Base-by-base conservation (phyloP, 2,113 vertebrate species). In the Notarius quadriscutis region DNA sequence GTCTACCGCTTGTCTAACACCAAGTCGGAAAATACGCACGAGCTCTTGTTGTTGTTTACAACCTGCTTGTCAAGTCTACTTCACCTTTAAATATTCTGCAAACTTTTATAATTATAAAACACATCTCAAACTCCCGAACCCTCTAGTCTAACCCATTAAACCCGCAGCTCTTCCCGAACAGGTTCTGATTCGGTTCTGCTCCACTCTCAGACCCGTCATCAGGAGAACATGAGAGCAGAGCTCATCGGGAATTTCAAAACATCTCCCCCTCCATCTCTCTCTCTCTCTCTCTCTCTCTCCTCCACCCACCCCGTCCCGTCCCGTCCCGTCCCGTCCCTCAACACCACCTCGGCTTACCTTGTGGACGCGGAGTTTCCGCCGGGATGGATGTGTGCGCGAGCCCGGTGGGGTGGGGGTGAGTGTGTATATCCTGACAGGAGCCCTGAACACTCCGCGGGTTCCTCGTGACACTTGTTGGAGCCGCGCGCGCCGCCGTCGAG, bases 191-290 rank as follows among this genome's bases (percentile, higher is more conserved):
- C 60, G 50, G 30, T 65, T 27, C 57, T 34, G 18, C 14, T 41
- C 65, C 69, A 58, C 18, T 84, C 88, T 51, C 78, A 86, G n/a
- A 51, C 78, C 81, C 87, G 88, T 92, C 92, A 92, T 87, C 87
- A 86, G 74, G 87, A 92, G 90, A 94, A 92, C 88, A 34, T 34
- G 34, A 34, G 34, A 89, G 83, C 17, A 89, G 58, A 88, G 88
- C 92, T 89, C 88, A 51, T 88, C 20, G 88, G 92, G 89, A 92
- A 94, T 92, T 91, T 93, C 90, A 91, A 92, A 94, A 94, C 90
- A 93, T 91, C 74, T 50, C 60, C 48, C 77, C 25, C 34, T 67
- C 51, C 34, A 4, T 58, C 17, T 12, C 51, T 53, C 51, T 11
- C 7, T 53, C 51, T 53, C 51, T 11, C 7, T 53, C 51, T 53